Percentiles rank a stretch among this genome's conserved stretches.
Conservation (phyloP, 2,888 invertebrate genomes). For the Diploptera punctata region DNA sequence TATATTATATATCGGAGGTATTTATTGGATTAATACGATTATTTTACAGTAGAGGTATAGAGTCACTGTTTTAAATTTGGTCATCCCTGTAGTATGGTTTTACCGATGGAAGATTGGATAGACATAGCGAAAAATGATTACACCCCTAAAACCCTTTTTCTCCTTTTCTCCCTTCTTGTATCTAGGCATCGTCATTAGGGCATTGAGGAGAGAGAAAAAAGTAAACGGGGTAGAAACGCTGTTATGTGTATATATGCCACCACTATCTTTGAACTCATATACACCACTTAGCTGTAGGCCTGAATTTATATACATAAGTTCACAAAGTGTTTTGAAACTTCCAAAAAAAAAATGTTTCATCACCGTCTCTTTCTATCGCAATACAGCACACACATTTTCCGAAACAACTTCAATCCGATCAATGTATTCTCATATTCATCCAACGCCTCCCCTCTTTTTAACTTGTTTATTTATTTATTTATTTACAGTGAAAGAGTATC, state of each 20-base stretch:
- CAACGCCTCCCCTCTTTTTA: neutral
- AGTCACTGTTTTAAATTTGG: too few species aligned
- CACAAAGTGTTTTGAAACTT: neutral
- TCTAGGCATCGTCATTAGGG: constrained; percentile 22
- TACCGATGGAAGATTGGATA: neutral
- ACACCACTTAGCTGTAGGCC: constrained; percentile 18
- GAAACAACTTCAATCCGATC: neutral
- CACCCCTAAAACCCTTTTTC: constrained; percentile 3
- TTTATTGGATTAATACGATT: too few species aligned
- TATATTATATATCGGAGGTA: too few species aligned
- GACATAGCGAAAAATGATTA: neutral
- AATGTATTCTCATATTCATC: neutral
- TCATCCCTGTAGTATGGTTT: constrained; percentile 1
- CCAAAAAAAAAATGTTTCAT: neutral
- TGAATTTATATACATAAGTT: neutral
- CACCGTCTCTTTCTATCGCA: neutral
- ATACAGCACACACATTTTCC: neutral
- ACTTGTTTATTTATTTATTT: constrained; percentile 1
- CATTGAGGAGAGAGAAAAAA: neutral
- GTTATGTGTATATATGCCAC: neutral
- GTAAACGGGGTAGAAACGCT: neutral
- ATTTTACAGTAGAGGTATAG: too few species aligned
- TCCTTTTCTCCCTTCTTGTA: neutral
- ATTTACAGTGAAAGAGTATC: neutral
- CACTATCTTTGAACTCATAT: neutral